Evolutionary conservation across 1,140 invertebrate species (phyloP).

Genomic region (Monochamus saltuarius): DNA sequence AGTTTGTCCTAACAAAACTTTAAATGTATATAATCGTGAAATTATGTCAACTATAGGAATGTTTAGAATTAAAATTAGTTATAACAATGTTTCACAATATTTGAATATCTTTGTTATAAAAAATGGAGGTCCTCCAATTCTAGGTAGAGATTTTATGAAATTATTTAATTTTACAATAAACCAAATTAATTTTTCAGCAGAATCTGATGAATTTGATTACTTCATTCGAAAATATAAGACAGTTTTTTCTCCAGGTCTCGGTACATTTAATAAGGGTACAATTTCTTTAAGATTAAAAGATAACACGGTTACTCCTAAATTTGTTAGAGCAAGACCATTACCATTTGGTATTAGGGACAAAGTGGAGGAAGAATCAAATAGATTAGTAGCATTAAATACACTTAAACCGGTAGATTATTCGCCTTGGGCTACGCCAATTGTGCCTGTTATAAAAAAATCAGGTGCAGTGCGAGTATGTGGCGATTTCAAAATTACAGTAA

Average conservation of each 20-base stretch:
- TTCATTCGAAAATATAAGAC: no score
- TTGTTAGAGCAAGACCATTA: conserved; percentile 36
- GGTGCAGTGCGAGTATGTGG: conserved; percentile 40
- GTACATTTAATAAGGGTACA: conserved; percentile 12
- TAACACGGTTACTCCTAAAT: conserved; percentile 32
- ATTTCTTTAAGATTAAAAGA: conserved; percentile 5
- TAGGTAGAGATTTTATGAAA: conserved; percentile 1
- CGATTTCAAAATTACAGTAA: conserved; percentile 38
- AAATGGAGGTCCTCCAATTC: not conserved
- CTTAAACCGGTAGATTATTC: conserved; percentile 29
- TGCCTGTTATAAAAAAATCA: conserved; percentile 53
- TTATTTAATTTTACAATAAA: not conserved
- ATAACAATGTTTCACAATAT: no score
- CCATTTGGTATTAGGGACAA: conserved; percentile 33
- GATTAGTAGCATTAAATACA: conserved; percentile 25
- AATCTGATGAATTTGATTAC: no score
- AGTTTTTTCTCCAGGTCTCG: no score
- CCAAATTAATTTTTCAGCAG: not conserved
- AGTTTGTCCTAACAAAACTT: no score
- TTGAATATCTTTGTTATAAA: not conserved
- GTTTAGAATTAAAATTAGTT: no score
- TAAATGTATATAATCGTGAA: no score
- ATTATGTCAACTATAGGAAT: no score
- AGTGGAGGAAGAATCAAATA: conserved; percentile 35
- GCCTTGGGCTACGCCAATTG: conserved; percentile 52